A percentile compares a stretch with the other conserved stretches of the same genome.
phyloP scores from a whole-genome alignment of 1,140 invertebrate species.

The Pseudobourletiella spinata region DNA sequence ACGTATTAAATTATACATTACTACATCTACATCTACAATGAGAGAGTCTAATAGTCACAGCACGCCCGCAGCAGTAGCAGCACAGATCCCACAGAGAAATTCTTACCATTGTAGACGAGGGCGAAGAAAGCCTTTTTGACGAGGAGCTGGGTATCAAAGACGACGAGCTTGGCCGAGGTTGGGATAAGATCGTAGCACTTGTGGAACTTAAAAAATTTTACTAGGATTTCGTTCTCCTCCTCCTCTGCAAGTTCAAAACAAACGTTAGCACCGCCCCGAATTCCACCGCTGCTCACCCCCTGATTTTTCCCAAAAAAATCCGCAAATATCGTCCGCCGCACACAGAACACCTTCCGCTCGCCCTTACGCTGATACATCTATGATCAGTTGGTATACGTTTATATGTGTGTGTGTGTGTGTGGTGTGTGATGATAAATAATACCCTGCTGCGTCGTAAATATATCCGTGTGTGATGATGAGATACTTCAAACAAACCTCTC shows the following conservation, averaged over 20 bases:
- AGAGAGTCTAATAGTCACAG: too few relatives aligned
- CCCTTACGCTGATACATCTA: constrained; percentile 13
- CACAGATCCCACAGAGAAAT: too few relatives aligned
- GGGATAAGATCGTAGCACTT: constrained; percentile 97
- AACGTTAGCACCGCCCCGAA: constrained; percentile 4
- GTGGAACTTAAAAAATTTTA: constrained; percentile 89
- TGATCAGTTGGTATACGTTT: background rate
- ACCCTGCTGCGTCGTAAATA: too few relatives aligned
- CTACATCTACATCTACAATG: too few relatives aligned
- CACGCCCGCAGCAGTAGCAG: too few relatives aligned
- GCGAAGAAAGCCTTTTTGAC: constrained; percentile 99
- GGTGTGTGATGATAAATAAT: too few relatives aligned
- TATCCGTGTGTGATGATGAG: too few relatives aligned
- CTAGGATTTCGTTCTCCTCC: constrained; percentile 91
- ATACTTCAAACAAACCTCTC: too few relatives aligned
- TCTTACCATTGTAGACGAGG: constrained; percentile 91
- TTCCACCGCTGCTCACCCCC: constrained; percentile 5
- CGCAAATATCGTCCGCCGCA: constrained; percentile 13
- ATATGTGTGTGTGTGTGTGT: too few relatives aligned
- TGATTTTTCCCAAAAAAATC: constrained; percentile 20
- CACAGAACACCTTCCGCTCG: constrained; percentile 15
- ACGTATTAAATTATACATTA: too few relatives aligned
- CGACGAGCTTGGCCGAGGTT: constrained; percentile 95
- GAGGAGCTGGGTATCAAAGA: constrained; percentile 97
- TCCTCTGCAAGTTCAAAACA: constrained; percentile 66